Percentiles rank a stretch among this genome's conserved stretches.
Conservation (phyloP, 2,797 vertebrate genomes). For the Prunella strophiata region DNA sequence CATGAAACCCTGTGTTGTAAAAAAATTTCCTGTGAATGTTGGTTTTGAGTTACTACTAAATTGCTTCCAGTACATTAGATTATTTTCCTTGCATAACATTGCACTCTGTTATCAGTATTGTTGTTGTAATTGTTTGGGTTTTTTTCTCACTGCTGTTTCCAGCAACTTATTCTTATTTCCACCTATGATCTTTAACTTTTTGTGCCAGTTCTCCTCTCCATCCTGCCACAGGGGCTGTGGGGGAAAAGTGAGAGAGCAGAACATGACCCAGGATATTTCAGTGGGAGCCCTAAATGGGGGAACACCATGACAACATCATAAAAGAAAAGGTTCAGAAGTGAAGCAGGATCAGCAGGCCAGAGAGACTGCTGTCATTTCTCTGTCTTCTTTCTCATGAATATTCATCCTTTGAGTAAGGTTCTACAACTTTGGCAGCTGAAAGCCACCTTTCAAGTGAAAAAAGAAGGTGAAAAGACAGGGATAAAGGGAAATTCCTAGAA, state of each 20-base stretch:
- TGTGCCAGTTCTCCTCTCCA: background rate
- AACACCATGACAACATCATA: background rate
- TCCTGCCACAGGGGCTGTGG: background rate
- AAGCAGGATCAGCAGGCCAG: background rate
- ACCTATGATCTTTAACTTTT: background rate
- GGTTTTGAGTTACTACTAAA: conserved; percentile 8
- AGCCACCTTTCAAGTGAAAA: background rate
- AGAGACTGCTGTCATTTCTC: background rate
- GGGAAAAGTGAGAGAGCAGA: background rate
- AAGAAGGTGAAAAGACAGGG: background rate
- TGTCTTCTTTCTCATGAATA: background rate
- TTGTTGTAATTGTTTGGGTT: background rate
- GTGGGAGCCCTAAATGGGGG: background rate
- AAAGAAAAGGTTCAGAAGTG: conserved; percentile 15
- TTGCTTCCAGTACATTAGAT: conserved; percentile 14
- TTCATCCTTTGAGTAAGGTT: background rate
- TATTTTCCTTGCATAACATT: background rate
- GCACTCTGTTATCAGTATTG: background rate
- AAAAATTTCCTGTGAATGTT: background rate
- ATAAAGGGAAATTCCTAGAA: background rate
- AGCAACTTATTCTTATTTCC: background rate
- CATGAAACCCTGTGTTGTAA: conserved; percentile 13
- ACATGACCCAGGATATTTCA: background rate
- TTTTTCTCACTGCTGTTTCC: background rate
- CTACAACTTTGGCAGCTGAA: background rate